Evolutionary conservation across 2,113 vertebrate species (phyloP), one percentile per base, ranked within the genome.

Genomic region (Myxocyprinus asiaticus): DNA sequence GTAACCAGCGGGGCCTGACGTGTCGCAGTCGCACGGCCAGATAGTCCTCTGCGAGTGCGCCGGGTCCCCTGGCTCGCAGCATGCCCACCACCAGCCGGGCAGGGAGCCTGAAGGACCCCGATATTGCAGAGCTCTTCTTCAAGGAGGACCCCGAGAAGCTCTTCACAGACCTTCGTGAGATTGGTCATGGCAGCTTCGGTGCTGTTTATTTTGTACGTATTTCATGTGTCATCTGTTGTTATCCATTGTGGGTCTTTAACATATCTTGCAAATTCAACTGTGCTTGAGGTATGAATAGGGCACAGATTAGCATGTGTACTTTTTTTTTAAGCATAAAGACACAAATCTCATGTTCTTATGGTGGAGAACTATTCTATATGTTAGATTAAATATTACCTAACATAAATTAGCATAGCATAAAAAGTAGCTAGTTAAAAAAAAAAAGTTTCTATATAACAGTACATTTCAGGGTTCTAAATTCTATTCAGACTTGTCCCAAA

Each of bases 161-260:
- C 88, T 99, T 97, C 92, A 94, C 95, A 48, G 97, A 99, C 90
- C 95, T 99, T 87, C 91, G 97, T 86, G 98, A 99, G 94, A 99
- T 99, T 77, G 98, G 98, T 86, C 98, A 99, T 97, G 98, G 98
- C 91, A 99, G 97, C 93, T 99, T 99, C 61, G 98, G 98, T 88
- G 98, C 98, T 3, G 98, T 99, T 79, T 99, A 99, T 93, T 98
- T 99, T 94, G 96, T 99, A 93, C 88, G 97, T 90, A 66, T 58
- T 58, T 58, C 14, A 58, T 58, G 1, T 58, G 0, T 51, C 9
- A 1, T 4, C 9, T 9, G 9, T 9, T 51, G 50, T 9, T 51
- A 51, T 9, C 3, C 3, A 9, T 33, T 33, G 22, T 1, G 22
- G 22, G 22, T 33, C 22, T 33, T 33, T 1, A 33, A 33, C 22